Base-by-base conservation (phyloP, 2,888 invertebrate species). In the Psylliodes chrysocephalus region DNA sequence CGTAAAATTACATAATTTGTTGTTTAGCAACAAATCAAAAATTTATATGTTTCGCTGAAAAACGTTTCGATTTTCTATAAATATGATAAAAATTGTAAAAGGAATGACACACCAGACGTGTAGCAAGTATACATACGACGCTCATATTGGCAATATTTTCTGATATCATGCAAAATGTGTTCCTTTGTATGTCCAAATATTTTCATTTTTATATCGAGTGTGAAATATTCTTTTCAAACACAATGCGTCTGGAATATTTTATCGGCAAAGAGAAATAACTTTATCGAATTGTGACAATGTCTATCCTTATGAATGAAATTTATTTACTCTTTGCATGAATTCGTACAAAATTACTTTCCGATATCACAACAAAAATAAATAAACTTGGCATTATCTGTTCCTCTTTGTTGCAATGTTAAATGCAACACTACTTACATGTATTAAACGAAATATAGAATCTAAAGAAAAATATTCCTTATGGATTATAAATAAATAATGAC, bases 151-250 rank as follows among this genome's bases (percentile, higher is more conserved):
- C 55, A 55, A 55, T 55, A 55, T 55, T 55, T 55, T 55, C 30
- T 44, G 30, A 55, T 54, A 54, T 55, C 44, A 55, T 55, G 42
- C 44, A 44, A 55, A 55, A 44, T 44, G 19, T 44, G 55, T 44
- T 17, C 52, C 30, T 44, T 44, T 44, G 55, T 55, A 44, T 55
- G 19, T 55, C 55, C 42, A 44, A 54, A 54, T 54, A 54, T 55
- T 55, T 55, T 55, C 28, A 44, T 54, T 54, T 44, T 55, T 44
- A 55, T 55, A 55, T 40, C 38, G 44, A 25, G 17, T 38, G 28
- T 44, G 30, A 44, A 55, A 55, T 55, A 55, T 55, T 44, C 55
- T 38, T 52, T 52, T 42, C 52, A 52, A 38, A 52, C n/a, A 49
- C 51, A 51, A 30, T 33, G 38, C 19, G 52, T 1, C 22, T 14